A percentile compares a stretch with the other conserved stretches of the same genome.
Conservation (phyloP, 2,113 vertebrate species). For the Chloroceryle aenea region DNA sequence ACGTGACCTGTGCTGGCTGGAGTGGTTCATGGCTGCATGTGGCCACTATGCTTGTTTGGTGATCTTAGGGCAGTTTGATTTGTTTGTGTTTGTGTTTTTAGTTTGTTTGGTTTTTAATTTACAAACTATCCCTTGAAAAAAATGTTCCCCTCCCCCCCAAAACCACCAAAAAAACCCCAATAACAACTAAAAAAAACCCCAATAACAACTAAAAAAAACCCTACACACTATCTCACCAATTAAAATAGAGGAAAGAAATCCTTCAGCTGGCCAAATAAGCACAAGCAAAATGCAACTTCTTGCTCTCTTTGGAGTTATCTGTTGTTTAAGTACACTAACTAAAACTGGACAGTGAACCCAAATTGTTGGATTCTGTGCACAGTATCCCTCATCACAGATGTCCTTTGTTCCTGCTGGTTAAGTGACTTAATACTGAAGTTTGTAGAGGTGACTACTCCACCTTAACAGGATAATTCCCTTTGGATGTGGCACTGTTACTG, state of each 20-base stretch:
- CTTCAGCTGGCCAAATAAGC: not conserved
- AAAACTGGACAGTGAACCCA: not conserved
- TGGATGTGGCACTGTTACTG: not conserved
- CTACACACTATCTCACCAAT: not conserved
- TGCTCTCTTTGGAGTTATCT: not conserved
- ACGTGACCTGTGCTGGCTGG: not conserved
- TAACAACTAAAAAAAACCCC: too few species aligned
- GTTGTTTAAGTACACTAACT: not conserved
- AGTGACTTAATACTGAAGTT: not conserved
- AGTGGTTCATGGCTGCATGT: not conserved
- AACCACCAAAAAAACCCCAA: not conserved
- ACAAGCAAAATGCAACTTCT: not conserved
- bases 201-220: too few species aligned
- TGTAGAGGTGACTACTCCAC: not conserved
- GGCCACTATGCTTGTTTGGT: not conserved
- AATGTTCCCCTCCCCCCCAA: too few species aligned
- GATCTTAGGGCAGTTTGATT: not conserved
- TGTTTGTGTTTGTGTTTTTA: not conserved
- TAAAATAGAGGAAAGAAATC: not conserved
- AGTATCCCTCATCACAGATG: not conserved
- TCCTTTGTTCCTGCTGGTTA: not conserved
- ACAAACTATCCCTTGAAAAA: not conserved
- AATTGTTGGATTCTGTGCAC: not conserved
- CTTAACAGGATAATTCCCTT: not conserved
- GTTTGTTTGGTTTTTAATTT: not conserved